A percentile compares a stretch with the other conserved stretches of the same genome.
phyloP scores from a whole-genome alignment of 2,888 invertebrate species.

The Diogma glabrata region DNA sequence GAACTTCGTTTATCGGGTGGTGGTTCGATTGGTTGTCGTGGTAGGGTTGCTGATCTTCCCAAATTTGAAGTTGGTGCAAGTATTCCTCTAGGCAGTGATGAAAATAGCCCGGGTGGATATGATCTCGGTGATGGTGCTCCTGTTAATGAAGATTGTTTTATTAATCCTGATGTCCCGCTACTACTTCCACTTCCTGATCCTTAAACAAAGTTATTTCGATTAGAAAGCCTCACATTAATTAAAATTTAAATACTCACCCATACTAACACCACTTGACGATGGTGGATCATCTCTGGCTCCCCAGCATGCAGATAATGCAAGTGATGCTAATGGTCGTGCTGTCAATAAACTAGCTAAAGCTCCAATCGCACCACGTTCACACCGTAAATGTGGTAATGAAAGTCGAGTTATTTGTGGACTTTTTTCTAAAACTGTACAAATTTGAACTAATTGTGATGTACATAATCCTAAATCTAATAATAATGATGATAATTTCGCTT shows the following conservation, averaged over 20 bases:
- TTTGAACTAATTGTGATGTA: constrained; percentile 40
- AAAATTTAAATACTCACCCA: constrained; percentile 30
- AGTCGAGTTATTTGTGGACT: constrained; percentile 40
- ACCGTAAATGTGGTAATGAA: constrained; percentile 43
- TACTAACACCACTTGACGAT: constrained; percentile 40
- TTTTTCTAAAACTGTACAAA: constrained; percentile 39
- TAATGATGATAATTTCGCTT: constrained; percentile 36
- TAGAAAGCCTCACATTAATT: background rate
- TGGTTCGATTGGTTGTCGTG: constrained; percentile 37
- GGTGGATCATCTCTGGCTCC: constrained; percentile 40
- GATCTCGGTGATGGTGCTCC: constrained; percentile 27
- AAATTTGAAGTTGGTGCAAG: constrained; percentile 37
- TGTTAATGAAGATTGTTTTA: constrained; percentile 27
- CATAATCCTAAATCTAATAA: constrained; percentile 43
- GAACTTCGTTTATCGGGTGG: constrained; percentile 39
- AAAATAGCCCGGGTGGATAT: constrained; percentile 35
- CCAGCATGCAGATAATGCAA: constrained; percentile 42
- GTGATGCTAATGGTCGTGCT: constrained; percentile 38
- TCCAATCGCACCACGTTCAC: constrained; percentile 41
- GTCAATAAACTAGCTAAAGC: constrained; percentile 40
- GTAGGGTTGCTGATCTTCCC: constrained; percentile 38
- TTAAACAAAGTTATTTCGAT: constrained; percentile 15
- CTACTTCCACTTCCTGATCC: constrained; percentile 39
- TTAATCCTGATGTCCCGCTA: constrained; percentile 31
- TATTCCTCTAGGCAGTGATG: constrained; percentile 39